Base-by-base conservation (phyloP, 2,113 vertebrate species). In the Felis chaus region DNA sequence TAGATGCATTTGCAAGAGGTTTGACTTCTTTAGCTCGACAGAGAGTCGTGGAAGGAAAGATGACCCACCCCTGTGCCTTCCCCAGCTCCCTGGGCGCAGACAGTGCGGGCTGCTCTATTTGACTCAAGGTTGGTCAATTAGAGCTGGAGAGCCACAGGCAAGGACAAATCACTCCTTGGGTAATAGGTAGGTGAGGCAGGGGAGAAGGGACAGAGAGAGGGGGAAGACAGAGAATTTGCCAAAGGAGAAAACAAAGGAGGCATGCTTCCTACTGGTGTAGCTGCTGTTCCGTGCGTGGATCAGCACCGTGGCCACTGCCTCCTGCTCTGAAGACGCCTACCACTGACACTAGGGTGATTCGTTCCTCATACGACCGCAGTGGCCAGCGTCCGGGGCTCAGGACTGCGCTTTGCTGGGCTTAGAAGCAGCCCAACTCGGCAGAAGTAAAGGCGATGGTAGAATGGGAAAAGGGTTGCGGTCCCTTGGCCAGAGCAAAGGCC, bases 261-360 rank as follows among this genome's bases (percentile, higher is more conserved):
- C 4, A 0, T 3, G 16, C 10, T 21, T 65, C 19, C 2, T n/a
- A 55, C 11, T 55, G n/a, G 7, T 8, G 21, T 11, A 1, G 6
- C 2, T n/a, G 36, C 66, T 25, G 0, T 36, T 41, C 27, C 36
- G 21, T 9, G 15, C 36, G 27, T 15, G 11, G 14, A 1, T 61
- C 21, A 1, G 48, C 7, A 10, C 11, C 0, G 12, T 0, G 29
- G 7, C 14, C 0, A 0, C 15, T 4, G 36, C 48, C 25, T 11
- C 19, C 23, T 3, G 5, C 50, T 65, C 69, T 39, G 69, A 91
- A 45, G 61, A 31, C 2, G 14, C 36, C 19, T 15, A 1, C 27
- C 0, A 0, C 4, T 11, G 53, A 4, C 65, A 3, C 7, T 7
- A 2, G 25, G 25, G 11, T 2, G 16, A 19, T 19, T 27, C 14